phyloP scores from a whole-genome alignment of 2,113 vertebrate genomes.

The Stigmatopora nigra region DNA sequence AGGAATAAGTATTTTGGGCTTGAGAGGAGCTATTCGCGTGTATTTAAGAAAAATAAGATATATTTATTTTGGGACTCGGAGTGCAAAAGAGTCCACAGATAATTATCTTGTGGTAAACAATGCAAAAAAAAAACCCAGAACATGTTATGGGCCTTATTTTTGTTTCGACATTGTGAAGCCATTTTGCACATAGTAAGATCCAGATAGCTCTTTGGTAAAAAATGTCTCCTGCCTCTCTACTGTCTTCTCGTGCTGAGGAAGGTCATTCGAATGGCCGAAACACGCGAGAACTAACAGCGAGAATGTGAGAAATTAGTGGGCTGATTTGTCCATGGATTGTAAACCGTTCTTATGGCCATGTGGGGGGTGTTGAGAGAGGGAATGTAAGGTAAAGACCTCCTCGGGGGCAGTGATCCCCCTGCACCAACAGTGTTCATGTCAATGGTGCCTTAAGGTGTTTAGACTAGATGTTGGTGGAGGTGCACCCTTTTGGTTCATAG shows the following conservation, averaged over 20 bases:
- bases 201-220: slow-evolving; percentile 36
- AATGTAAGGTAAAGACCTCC: slow-evolving; percentile 28
- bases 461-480: slow-evolving; percentile 53
- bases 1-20: slow-evolving; percentile 59
- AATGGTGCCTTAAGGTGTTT: slow-evolving; percentile 79
- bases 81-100: slow-evolving; percentile 57
- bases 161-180: slow-evolving; percentile 69
- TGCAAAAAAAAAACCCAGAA: slow-evolving; percentile 76
- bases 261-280: neutral
- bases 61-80: slow-evolving; percentile 69
- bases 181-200: slow-evolving; percentile 66
- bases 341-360: slow-evolving; percentile 39
- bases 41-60: slow-evolving; percentile 68
- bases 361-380: slow-evolving; percentile 15
- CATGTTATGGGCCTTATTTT: slow-evolving; percentile 58
- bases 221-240: slow-evolving; percentile 30
- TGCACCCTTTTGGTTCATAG: slow-evolving; percentile 57
- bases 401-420: slow-evolving; percentile 35
- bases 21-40: slow-evolving; percentile 64
- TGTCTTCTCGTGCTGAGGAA: slow-evolving; percentile 2
- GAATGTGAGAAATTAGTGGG: slow-evolving; percentile 38
- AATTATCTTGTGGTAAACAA: slow-evolving; percentile 74
- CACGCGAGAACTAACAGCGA: slow-evolving; percentile 6
- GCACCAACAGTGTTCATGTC: slow-evolving; percentile 51
- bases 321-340: slow-evolving; percentile 48